These are phyloP conservation scores for Psix sp. DNA, from an alignment of 1,140 invertebrate genomes.

Conservation along the genomic window DNA sequence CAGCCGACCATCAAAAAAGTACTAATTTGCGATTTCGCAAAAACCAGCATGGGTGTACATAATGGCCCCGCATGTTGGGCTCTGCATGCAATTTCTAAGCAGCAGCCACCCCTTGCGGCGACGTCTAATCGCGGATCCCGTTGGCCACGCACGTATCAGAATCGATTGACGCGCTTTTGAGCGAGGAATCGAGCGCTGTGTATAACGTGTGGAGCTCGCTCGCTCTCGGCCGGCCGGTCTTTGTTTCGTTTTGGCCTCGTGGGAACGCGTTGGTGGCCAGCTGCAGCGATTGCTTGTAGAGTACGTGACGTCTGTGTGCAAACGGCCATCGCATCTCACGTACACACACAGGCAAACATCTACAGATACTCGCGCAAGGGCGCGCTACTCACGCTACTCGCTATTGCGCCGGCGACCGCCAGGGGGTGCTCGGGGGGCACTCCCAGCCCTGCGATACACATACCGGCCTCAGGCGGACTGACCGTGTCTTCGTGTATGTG, in stretches of 20 bases:
- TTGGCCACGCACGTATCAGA: slow-evolving; percentile 31
- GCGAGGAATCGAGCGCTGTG: slow-evolving; percentile 20
- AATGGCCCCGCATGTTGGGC: background rate
- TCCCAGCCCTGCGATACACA: slow-evolving; percentile 44
- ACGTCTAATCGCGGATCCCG: slow-evolving; percentile 35
- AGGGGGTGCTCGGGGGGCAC: slow-evolving; percentile 24
- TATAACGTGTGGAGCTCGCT: background rate
- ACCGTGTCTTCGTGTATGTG: slow-evolving; percentile 5
- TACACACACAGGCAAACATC: slow-evolving; percentile 12
- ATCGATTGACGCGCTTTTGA: slow-evolving; percentile 49
- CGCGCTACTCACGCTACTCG: slow-evolving; percentile 15
- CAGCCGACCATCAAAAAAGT: no score
- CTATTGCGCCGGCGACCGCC: slow-evolving; percentile 28
- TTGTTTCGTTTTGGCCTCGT: slow-evolving; percentile 71
- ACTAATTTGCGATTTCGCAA: no score
- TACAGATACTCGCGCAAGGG: slow-evolving; percentile 15
- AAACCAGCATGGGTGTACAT: no score
- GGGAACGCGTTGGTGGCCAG: slow-evolving; percentile 76
- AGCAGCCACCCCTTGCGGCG: slow-evolving; percentile 5
- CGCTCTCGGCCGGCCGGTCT: slow-evolving; percentile 9
- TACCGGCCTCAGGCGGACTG: slow-evolving; percentile 25
- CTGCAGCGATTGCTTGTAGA: slow-evolving; percentile 74
- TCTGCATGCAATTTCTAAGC: slow-evolving; percentile 29
- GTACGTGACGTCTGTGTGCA: slow-evolving; percentile 63
- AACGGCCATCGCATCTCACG: slow-evolving; percentile 48